Evolutionary conservation across 2,888 invertebrate species (phyloP), one percentile per base, ranked within the genome.

Genomic region (Ormyrus rosae): DNA sequence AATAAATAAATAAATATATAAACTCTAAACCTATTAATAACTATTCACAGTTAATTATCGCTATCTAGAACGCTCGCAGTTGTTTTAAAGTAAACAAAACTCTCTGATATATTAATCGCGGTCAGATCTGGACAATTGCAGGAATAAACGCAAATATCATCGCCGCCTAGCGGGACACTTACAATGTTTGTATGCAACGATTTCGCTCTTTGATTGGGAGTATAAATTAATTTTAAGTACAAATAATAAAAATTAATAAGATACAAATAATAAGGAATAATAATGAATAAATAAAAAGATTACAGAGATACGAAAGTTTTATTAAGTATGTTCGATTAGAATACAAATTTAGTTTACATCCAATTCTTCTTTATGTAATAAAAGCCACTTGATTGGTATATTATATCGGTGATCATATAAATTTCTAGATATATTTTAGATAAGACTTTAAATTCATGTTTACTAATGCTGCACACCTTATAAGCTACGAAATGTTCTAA

Each of bases 321-420:
- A 13, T 13, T 60, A 19, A 19, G 5, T 56, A 56, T n/a, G 7
- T 60, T 9, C 4, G 19, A 60, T n/a, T 60, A 7, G 6, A 19
- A 60, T 13, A 60, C 13, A 60, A 60, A 60, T 13, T 13, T 13
- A 19, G n/a, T 13, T 53, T 67, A 67, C 53, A 67, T 67, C 67
- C 67, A 67, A 53, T 19, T 19, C 53, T 67, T 67, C 34, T 67
- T 51, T 13, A 67, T 67, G 10, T 8, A 67, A 67, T 53, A 19
- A 34, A 53, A 67, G 19, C 67, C 67, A 53, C 5, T 67, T 19
- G 67, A 67, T 19, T 67, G 67, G 9, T 19, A 19, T 5, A 53
- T 46, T 19, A 53, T 53, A 53, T 67, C 5, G 34, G 53, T 67
- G 34, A 67, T 13, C 10, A 8, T 34, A 53, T 4, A 67, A 19